Evolutionary conservation across 1,140 invertebrate species (phyloP), one percentile per base, ranked within the genome.

Genomic region (Steinernema khuongi): DNA sequence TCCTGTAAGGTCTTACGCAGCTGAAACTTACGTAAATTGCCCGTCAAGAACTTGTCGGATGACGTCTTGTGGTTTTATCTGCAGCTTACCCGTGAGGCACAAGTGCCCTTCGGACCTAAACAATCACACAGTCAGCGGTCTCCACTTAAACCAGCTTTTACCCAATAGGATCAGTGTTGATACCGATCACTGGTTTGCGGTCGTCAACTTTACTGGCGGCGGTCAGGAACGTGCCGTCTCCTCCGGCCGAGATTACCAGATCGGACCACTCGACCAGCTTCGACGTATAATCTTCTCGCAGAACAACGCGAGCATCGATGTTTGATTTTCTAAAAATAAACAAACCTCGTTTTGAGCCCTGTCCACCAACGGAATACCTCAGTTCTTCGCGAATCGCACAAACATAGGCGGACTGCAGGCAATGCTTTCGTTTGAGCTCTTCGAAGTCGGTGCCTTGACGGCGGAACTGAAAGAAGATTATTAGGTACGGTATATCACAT

Each of bases 141-240:
- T 72, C 32, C 70, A 32, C 22, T 72, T 14, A 71, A 60, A 70
- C n/a, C n/a, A n/a, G n/a, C n/a, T n/a, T n/a, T 74, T 77, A 88
- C 87, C 88, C 87, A 26, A 90, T 89, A 0, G 96, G 95, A 86
- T 97, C 92, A n/a, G 95, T 97, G 88, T 99, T 99, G 78, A 99
- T 92, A 0, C 96, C 96, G 80, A 99, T 91, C 36, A 99, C 91
- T 26, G 94, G 93, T 84, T 93, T 97, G 71, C 90, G 88, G 79
- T 89, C 85, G 73, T 88, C 84, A 67, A 97, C 91, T 86, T 91
- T 90, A 82, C 92, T 94, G 1, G 96, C 93, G 1, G 93, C 94
- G 67, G 97, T 87, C 31, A 99, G 89, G 87, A 97, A 99, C 29
- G 96, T 99, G 1, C 97, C 97, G 88, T 99, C 96, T 0, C 97